Evolutionary conservation across 2,888 invertebrate genomes (phyloP).

Genomic region (Phyto melanocephala): DNA sequence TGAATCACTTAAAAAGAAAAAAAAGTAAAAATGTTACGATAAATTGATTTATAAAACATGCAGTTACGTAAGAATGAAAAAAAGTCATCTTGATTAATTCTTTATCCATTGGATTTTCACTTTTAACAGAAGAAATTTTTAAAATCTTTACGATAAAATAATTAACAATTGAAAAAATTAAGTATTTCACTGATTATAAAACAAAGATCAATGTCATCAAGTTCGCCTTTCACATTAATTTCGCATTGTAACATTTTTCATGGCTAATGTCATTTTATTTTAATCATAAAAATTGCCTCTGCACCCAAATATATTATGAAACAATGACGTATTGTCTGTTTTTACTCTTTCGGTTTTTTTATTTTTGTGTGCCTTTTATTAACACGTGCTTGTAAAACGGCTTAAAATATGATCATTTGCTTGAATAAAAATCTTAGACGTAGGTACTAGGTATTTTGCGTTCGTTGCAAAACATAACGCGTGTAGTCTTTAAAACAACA

Average conservation of each 20-base stretch:
- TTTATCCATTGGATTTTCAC: too few relatives aligned
- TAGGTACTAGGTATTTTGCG: too few relatives aligned
- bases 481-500: too few relatives aligned
- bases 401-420: constrained; percentile 9
- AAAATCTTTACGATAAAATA: too few relatives aligned
- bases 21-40: too few relatives aligned
- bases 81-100: background rate
- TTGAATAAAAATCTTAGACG: too few relatives aligned
- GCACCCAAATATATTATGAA: background rate
- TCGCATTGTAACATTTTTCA: constrained; percentile 21
- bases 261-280: constrained; percentile 44
- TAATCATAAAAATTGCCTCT: background rate
- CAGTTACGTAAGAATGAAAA: constrained; percentile 11
- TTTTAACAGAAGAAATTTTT: too few relatives aligned
- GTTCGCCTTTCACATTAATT: background rate
- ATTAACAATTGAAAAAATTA: background rate
- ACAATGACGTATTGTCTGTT: constrained; percentile 24
- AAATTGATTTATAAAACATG: too few relatives aligned
- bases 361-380: background rate
- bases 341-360: background rate
- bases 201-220: constrained; percentile 45
- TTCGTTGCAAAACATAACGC: too few relatives aligned
- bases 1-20: background rate
- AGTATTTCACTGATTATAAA: constrained; percentile 34
- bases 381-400: constrained; percentile 53